Conservation (phyloP, 2,113 vertebrate species). For the Saguinus imperator region DNA sequence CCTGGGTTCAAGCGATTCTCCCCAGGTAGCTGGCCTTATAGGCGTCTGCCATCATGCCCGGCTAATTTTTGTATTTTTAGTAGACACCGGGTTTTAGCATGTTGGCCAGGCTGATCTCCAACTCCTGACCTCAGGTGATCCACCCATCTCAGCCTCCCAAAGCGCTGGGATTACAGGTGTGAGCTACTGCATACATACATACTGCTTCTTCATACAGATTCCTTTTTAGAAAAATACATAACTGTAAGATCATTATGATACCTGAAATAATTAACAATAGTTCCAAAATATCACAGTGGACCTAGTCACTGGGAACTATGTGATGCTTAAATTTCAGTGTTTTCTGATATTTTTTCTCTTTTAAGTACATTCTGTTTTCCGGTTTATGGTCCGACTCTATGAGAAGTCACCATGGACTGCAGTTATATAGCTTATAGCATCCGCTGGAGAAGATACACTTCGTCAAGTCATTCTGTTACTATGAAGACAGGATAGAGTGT, state of each 20-base stretch:
- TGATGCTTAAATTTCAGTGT: neutral
- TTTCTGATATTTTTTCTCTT: neutral
- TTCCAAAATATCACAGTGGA: neutral
- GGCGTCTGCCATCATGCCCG: no score
- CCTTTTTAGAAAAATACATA: neutral
- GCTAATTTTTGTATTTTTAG: no score
- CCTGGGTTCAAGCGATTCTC: no score
- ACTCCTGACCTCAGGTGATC: no score
- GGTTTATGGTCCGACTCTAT: neutral
- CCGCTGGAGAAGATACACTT: neutral
- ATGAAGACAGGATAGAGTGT: neutral
- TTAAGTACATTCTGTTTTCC: slow-evolving; percentile 17
- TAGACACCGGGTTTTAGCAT: no score
- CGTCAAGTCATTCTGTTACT: neutral
- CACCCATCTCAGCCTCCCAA: no score
- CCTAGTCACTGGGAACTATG: neutral
- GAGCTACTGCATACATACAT: no score
- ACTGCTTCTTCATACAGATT: neutral
- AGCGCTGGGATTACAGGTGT: no score
- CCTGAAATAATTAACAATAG: neutral
- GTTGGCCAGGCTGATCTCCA: no score
- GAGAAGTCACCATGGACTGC: neutral
- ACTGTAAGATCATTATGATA: neutral
- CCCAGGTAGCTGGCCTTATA: no score
- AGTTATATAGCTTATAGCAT: neutral